Base-by-base conservation (phyloP, 1,140 invertebrate genomes). In the Orussus abietinus region DNA sequence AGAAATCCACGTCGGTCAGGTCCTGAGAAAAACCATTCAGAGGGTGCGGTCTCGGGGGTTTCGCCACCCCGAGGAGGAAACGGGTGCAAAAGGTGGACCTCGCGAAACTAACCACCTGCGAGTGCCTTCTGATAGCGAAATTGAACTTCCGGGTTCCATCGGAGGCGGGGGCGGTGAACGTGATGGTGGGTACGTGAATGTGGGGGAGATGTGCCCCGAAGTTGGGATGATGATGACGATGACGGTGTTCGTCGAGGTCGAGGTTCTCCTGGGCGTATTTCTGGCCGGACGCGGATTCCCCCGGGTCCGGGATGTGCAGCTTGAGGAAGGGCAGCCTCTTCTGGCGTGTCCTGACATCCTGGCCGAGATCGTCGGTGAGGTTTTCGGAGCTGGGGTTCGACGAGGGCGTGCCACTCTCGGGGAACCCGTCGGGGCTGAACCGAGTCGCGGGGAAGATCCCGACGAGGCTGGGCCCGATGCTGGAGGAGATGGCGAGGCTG, bases 71-170 rank as follows among this genome's bases (percentile, higher is more conserved):
- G n/a, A 33, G 15, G 19, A 33, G 15, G 19, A 33, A 17, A 13
- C 18, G 9, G 28, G 30, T 20, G 28, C 22, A 35, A 39, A 26
- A 34, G 21, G 10, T 1, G 12, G 17, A 26, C 9, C 11, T 26
- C 6, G 21, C 32, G 5, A 10, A 28, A 65, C 73, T 76, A 75
- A 80, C 77, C 68, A 62, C 74, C 43, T 79, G 74, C 29, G 77
- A 78, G 41, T 78, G 70, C 31, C 76, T 67, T 45, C 75, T 56
- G 25, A 79, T 67, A 19, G 74, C 75, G 41, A 77, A 75, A 57
- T 65, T 72, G 64, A 79, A 78, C 45, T 74, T 76, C 20, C 74
- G 64, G 11, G 54, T 62, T 12, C 48, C 49, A 34, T 76, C 75
- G 18, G 54, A 62, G 12, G 59, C 54, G 5, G 73, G 62, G 3